Evolutionary conservation across 2,888 invertebrate genomes (phyloP).

Genomic region (Agrotis ipsilon): DNA sequence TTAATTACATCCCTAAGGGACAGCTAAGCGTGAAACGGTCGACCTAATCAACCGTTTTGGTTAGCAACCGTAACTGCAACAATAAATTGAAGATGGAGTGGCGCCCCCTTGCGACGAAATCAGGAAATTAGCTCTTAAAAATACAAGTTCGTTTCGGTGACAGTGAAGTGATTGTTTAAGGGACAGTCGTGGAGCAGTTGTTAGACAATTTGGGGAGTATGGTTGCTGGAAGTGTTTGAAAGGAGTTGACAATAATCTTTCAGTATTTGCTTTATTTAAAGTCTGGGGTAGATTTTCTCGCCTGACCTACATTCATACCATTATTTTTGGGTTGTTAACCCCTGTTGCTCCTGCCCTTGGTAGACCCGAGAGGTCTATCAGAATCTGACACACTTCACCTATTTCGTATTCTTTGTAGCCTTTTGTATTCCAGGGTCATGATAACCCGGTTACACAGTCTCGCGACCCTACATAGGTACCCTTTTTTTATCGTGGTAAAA

Average conservation of each 20-base stretch:
- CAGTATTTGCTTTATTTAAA: background rate
- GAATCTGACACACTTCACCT: no score
- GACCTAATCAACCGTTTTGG: constrained; percentile 80
- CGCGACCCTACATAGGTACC: no score
- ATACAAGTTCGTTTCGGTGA: constrained; percentile 67
- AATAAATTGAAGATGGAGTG: constrained; percentile 71
- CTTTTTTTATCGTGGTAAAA: no score
- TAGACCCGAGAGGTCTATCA: no score
- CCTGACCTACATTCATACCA: background rate
- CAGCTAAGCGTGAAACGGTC: constrained; percentile 77
- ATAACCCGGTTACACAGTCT: no score
- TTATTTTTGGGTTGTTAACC: no score
- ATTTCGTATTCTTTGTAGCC: no score
- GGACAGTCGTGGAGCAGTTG: constrained; percentile 11
- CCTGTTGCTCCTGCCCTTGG: no score
- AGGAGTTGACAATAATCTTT: background rate
- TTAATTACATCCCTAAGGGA: constrained; percentile 84
- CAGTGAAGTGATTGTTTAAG: constrained; percentile 39
- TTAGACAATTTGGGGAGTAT: background rate
- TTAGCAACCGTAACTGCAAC: constrained; percentile 71
- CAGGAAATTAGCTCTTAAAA: constrained; percentile 81
- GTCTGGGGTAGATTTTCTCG: background rate
- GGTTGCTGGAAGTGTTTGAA: background rate
- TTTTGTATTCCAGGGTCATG: no score
- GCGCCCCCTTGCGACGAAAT: constrained; percentile 67